These are phyloP conservation scores for Phycodurus eques DNA, from an alignment of 2,113 vertebrate genomes.

Conservation along the genomic window DNA sequence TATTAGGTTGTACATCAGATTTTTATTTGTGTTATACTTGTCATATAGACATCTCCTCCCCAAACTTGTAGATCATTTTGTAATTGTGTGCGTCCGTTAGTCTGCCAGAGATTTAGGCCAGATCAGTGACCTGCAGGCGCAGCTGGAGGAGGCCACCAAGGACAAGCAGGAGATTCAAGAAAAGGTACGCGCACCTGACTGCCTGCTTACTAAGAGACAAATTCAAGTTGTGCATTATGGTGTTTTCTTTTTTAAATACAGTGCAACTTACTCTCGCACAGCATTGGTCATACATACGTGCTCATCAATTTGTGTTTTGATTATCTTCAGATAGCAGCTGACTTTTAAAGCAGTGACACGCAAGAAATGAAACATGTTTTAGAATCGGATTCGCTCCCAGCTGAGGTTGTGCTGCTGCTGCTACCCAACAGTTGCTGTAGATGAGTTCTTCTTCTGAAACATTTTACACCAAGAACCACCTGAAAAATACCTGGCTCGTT, in stretches of 20 bases:
- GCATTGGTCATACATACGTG: background rate
- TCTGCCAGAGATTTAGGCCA: conserved; percentile 91
- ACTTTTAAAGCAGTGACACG: background rate
- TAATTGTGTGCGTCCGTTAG: conserved; percentile 60
- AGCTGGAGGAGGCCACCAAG: conserved; percentile 90
- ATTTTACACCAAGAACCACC: too few relatives aligned
- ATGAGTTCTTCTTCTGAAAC: too few relatives aligned
- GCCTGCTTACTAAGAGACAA: background rate
- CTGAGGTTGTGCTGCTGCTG: conserved; percentile 12
- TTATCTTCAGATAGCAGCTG: background rate
- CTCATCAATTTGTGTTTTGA: background rate
- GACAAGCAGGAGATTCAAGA: conserved; percentile 97
- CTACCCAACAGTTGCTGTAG: conserved; percentile 10
- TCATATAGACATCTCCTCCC: background rate
- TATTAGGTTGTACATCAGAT: conserved; percentile 21
- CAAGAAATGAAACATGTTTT: conserved; percentile 2
- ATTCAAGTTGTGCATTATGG: conserved; percentile 24
- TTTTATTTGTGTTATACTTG: background rate
- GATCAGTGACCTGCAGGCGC: conserved; percentile 93
- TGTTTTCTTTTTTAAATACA: conserved; percentile 25
- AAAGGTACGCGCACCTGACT: conserved; percentile 77
- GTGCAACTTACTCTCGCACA: conserved; percentile 15
- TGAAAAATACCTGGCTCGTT: too few relatives aligned
- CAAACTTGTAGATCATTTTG: background rate
- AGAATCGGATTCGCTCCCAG: conserved; percentile 4